Percentiles rank a stretch among this genome's conserved stretches.
Conservation (phyloP, 2,113 vertebrate species). For the Erythrolamprus reginae region DNA sequence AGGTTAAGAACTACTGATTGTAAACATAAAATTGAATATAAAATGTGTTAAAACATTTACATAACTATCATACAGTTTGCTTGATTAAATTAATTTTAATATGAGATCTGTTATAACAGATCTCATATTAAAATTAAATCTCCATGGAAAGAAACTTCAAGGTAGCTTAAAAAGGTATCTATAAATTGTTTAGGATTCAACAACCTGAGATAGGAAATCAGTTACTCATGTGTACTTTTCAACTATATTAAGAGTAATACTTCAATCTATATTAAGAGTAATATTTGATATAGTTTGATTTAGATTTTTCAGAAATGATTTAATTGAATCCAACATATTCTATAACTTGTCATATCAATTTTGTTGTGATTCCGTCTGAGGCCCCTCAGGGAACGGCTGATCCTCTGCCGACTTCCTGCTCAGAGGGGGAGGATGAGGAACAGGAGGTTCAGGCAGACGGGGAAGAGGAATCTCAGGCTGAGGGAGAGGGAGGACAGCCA, state of each 20-base stretch:
- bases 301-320: not conserved
- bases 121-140: not conserved
- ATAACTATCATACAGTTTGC: conserved; percentile 4
- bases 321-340: not conserved
- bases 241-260: too few species aligned
- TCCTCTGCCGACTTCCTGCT: too few species aligned
- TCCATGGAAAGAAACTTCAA: not conserved
- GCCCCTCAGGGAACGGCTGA: too few species aligned
- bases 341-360: not conserved
- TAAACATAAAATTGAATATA: not conserved
- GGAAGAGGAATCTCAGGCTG: too few species aligned
- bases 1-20: too few species aligned
- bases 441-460: too few species aligned
- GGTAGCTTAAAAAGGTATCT: not conserved
- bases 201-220: conserved; percentile 11
- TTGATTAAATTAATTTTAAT: conserved; percentile 21
- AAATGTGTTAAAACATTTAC: conserved; percentile 10
- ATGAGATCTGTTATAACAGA: not conserved
- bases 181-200: not conserved
- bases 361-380: too few species aligned
- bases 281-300: not conserved
- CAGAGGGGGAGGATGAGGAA: too few species aligned
- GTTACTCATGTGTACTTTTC: not conserved
- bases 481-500: too few species aligned
- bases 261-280: too few species aligned